Percentiles rank a stretch among this genome's conserved stretches.
These are phyloP conservation scores for Heterotis niloticus DNA, from an alignment of 2,113 vertebrate genomes.

Conservation along the genomic window DNA sequence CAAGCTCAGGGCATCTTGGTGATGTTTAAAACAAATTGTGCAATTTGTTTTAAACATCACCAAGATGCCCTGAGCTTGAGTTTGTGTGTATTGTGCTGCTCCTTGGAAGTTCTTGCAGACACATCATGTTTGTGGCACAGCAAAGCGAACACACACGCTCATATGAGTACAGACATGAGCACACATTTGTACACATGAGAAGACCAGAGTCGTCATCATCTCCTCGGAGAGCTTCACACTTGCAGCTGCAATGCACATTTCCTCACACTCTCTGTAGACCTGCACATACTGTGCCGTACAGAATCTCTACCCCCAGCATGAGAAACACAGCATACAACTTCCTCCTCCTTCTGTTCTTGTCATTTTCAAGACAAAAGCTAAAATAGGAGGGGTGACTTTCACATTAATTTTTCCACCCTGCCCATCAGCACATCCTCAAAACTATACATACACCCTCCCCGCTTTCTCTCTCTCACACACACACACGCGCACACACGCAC, in stretches of 20 bases:
- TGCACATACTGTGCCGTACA: not conserved
- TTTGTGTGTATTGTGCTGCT: too few relatives aligned
- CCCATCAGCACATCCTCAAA: not conserved
- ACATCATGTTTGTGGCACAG: too few relatives aligned
- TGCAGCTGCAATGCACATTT: not conserved
- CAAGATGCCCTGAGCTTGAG: too few relatives aligned
- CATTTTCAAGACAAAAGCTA: not conserved
- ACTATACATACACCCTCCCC: not conserved
- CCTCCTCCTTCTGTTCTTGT: not conserved
- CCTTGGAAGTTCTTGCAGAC: too few relatives aligned
- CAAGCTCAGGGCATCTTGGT: too few relatives aligned
- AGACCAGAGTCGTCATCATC: too few relatives aligned
- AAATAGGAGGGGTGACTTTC: not conserved
- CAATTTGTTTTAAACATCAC: too few relatives aligned
- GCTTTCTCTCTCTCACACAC: not conserved
- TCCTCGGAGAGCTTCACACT: not conserved
- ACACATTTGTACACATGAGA: too few relatives aligned
- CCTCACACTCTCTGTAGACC: not conserved
- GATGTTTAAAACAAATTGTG: too few relatives aligned
- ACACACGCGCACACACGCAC: conserved; percentile 1
- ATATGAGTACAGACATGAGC: too few relatives aligned
- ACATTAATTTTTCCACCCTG: not conserved
- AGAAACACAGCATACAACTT: not conserved
- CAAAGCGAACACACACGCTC: too few relatives aligned
- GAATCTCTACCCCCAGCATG: not conserved